phyloP scores from a whole-genome alignment of 1,140 invertebrate species.

The Babylonia areolata region DNA sequence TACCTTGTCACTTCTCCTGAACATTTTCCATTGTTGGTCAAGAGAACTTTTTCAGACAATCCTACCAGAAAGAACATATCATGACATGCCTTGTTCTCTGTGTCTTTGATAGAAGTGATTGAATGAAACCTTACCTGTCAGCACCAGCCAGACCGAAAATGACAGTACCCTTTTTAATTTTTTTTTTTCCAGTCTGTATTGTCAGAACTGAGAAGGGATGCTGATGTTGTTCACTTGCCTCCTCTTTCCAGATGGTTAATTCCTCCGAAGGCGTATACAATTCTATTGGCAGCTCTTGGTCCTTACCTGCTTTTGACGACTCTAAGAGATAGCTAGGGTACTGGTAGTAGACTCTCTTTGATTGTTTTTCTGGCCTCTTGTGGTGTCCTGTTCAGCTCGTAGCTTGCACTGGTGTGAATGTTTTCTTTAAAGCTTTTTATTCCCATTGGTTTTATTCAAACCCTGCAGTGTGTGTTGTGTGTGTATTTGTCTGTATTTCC shows the following conservation, averaged over 20 bases:
- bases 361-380: slow-evolving; percentile 21
- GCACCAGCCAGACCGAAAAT: too few relatives aligned
- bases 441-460: not conserved
- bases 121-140: too few relatives aligned
- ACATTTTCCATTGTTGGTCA: too few relatives aligned
- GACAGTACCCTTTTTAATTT: too few relatives aligned
- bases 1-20: too few relatives aligned
- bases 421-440: not conserved
- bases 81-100: too few relatives aligned
- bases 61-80: too few relatives aligned
- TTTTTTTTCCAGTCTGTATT: too few relatives aligned
- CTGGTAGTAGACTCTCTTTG: slow-evolving; percentile 27
- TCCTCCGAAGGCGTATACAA: slow-evolving; percentile 38
- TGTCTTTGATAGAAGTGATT: too few relatives aligned
- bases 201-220: too few relatives aligned
- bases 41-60: too few relatives aligned
- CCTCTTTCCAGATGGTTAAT: slow-evolving; percentile 51
- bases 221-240: slow-evolving; percentile 17
- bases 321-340: slow-evolving; percentile 52
- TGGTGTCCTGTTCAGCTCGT: not conserved
- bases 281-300: slow-evolving; percentile 55
- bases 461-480: not conserved
- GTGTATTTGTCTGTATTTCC: not conserved
- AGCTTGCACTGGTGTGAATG: not conserved
- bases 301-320: slow-evolving; percentile 53